phyloP scores from a whole-genome alignment of 2,113 vertebrate genomes.

The Phyllostomus hastatus region DNA sequence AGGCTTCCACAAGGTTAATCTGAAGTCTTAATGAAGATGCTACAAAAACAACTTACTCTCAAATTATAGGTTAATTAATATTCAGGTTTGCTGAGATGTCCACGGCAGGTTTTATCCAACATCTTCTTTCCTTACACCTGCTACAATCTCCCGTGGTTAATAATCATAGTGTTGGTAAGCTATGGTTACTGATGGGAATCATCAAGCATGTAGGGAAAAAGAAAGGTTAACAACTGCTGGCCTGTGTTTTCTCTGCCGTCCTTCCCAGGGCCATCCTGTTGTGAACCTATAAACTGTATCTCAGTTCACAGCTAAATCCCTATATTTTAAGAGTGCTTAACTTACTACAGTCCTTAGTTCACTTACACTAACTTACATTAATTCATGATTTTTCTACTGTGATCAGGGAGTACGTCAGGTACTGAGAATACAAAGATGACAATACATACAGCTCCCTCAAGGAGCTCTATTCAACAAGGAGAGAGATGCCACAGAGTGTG shows the following conservation, averaged over 20 bases:
- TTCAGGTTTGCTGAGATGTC: neutral
- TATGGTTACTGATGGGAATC: neutral
- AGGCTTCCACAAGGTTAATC: neutral
- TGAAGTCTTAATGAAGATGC: neutral
- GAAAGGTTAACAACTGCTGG: neutral
- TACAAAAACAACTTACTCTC: conserved; percentile 6
- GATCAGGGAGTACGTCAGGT: neutral
- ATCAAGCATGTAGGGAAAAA: neutral
- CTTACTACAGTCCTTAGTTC: neutral
- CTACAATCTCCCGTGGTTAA: neutral
- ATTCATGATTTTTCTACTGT: neutral
- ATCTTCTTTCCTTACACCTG: neutral
- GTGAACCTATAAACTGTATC: neutral
- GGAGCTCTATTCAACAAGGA: neutral
- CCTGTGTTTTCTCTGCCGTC: neutral
- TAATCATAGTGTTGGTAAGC: neutral
- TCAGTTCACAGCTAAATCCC: neutral
- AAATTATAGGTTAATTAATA: neutral
- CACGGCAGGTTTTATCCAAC: neutral
- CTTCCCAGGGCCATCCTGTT: neutral
- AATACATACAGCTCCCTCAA: neutral
- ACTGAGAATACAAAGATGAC: neutral
- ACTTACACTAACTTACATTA: neutral
- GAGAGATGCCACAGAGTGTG: neutral
- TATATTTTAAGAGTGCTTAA: neutral